A percentile compares a stretch with the other conserved stretches of the same genome.
These are phyloP conservation scores for Enteromius paludinosus DNA, from an alignment of 2,797 vertebrate genomes.

Conservation along the genomic window DNA sequence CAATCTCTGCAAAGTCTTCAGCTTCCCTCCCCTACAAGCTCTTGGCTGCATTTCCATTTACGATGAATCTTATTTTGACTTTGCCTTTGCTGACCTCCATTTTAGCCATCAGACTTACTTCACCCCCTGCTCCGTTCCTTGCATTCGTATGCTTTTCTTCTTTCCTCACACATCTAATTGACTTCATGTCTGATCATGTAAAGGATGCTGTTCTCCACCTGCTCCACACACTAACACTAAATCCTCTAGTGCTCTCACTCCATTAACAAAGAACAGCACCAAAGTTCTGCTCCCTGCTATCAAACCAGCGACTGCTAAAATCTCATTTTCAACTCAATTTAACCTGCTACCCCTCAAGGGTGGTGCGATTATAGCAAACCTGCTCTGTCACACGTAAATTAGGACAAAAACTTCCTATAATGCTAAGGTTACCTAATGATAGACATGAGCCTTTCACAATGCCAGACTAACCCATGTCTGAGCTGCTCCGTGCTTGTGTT, in stretches of 20 bases:
- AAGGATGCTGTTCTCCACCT: constrained; percentile 79
- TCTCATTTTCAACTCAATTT: constrained; percentile 88
- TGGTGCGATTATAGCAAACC: constrained; percentile 56
- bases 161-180: constrained; percentile 81
- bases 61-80: constrained; percentile 51
- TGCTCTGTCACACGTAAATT: constrained; percentile 55
- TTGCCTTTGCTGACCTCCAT: constrained; percentile 55
- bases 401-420: constrained; percentile 39
- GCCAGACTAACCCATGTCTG: not conserved
- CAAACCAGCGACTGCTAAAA: constrained; percentile 82
- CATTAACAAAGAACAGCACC: constrained; percentile 83
- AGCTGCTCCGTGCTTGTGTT: not conserved
- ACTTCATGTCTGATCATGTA: constrained; percentile 85
- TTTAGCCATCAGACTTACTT: constrained; percentile 55
- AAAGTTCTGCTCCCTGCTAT: constrained; percentile 80
- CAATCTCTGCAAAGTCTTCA: constrained; percentile 18
- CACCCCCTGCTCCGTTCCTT: constrained; percentile 55
- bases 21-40: constrained; percentile 19
- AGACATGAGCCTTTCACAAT: constrained; percentile 27
- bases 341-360: constrained; percentile 78
- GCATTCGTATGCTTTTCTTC: constrained; percentile 62
- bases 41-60: constrained; percentile 50
- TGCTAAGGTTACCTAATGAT: constrained; percentile 35
- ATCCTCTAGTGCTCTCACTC: constrained; percentile 85
- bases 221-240: constrained; percentile 80